phyloP scores from a whole-genome alignment of 2,113 vertebrate species.

The Litocranius walleri region DNA sequence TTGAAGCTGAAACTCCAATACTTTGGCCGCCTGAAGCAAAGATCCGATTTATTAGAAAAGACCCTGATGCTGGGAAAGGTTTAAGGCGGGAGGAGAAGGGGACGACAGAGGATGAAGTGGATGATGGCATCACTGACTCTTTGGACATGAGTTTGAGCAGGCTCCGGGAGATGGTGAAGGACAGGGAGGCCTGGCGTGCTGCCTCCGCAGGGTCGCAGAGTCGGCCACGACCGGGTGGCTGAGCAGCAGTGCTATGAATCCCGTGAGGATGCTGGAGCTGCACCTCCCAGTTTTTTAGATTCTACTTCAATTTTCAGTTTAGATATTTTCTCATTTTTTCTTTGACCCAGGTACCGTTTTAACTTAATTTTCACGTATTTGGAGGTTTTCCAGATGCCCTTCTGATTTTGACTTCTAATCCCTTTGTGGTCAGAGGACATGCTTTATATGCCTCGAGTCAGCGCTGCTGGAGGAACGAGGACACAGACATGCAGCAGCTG shows the following conservation, averaged over 20 bases:
- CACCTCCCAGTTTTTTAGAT: neutral
- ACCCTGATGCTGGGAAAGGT: neutral
- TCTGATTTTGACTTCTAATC: neutral
- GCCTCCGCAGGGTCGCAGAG: fast-evolving
- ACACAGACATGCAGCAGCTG: too few species aligned
- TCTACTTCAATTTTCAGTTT: neutral
- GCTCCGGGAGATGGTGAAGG: neutral
- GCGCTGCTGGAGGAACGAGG: neutral
- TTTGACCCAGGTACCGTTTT: neutral
- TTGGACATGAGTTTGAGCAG: neutral
- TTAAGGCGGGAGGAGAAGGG: neutral
- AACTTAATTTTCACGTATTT: neutral
- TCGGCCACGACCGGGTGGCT: fast-evolving
- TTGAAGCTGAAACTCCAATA: neutral
- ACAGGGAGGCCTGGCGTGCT: neutral
- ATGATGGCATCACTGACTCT: neutral
- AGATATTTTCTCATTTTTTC: neutral
- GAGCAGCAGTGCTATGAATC: fast-evolving
- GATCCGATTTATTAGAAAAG: neutral
- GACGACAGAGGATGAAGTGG: fast-evolving
- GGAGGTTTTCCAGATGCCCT: neutral
- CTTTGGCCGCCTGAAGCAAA: neutral
- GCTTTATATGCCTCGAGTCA: neutral
- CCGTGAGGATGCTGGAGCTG: neutral
- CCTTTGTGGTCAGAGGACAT: neutral